These are phyloP conservation scores for Lanius ludovicianus DNA, from an alignment of 2,113 vertebrate species.

Conservation along the genomic window DNA sequence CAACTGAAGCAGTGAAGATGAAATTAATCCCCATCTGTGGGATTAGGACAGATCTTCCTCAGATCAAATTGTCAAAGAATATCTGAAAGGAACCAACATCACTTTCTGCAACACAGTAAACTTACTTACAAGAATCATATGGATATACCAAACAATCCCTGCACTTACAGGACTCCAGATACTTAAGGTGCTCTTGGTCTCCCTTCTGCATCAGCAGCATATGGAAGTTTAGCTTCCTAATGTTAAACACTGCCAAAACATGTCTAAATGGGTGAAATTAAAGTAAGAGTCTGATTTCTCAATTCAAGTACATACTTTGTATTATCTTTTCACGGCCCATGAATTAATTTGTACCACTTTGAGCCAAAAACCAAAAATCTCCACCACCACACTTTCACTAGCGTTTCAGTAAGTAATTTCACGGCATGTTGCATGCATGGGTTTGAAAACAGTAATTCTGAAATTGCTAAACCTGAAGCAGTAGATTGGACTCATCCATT, in stretches of 20 bases:
- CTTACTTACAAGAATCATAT: not conserved
- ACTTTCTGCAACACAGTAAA: not conserved
- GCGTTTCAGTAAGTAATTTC: not conserved
- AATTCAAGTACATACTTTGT: not conserved
- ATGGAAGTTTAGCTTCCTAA: not conserved
- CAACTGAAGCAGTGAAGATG: not conserved
- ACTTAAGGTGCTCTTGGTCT: not conserved
- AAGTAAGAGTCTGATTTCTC: not conserved
- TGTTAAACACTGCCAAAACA: not conserved
- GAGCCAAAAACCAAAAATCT: not conserved
- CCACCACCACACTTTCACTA: not conserved
- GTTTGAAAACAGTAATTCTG: not conserved
- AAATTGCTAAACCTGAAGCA: not conserved
- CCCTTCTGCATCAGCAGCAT: not conserved
- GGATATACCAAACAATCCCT: not conserved
- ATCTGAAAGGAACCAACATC: not conserved
- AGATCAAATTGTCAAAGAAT: not conserved
- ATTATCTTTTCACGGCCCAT: not conserved
- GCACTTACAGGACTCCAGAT: not conserved
- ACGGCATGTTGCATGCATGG: not conserved
- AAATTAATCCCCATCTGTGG: not conserved
- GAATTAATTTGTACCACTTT: not conserved
- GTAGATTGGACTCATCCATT: not conserved
- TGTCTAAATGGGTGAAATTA: not conserved
- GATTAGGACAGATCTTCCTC: not conserved